Conservation (phyloP, 2,888 invertebrate genomes). For the Emmelina monodactyla region DNA sequence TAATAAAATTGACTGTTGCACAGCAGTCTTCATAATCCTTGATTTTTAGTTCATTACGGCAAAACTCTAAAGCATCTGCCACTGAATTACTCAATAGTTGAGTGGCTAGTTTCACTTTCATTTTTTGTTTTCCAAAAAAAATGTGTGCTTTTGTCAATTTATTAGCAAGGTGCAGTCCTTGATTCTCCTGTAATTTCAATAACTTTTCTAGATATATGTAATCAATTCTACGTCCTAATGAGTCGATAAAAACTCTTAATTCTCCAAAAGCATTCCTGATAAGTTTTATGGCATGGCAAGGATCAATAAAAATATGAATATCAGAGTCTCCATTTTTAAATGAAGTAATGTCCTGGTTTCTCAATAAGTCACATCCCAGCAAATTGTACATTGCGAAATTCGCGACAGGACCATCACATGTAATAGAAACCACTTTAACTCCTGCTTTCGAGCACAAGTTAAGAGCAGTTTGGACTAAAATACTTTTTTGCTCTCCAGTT, state of each 20-base stretch:
- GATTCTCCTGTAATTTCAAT: conserved; percentile 7
- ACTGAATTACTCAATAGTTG: conserved; percentile 13
- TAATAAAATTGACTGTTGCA: conserved; percentile 14
- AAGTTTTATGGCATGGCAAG: conserved; percentile 14
- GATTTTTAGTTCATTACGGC: conserved; percentile 5
- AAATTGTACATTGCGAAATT: conserved; percentile 11
- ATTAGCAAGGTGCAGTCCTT: conserved; percentile 8
- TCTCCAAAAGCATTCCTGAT: conserved; percentile 14
- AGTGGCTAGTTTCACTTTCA: conserved; percentile 11
- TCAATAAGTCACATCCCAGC: conserved; percentile 2
- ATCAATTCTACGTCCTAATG: conserved; percentile 7
- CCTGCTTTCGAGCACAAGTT: conserved; percentile 5
- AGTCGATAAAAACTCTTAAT: conserved; percentile 8
- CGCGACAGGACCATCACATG: conserved; percentile 8
- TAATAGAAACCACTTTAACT: conserved; percentile 7
- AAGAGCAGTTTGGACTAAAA: conserved; percentile 5
- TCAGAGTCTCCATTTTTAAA: conserved; percentile 2
- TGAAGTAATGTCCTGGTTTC: not conserved
- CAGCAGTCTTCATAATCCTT: conserved; percentile 10
- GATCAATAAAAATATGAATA: conserved; percentile 10
- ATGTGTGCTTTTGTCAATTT: conserved; percentile 8
- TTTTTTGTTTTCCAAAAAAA: conserved; percentile 12
- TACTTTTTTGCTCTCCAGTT: conserved; percentile 8
- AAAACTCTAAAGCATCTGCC: conserved; percentile 10
- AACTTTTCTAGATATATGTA: conserved; percentile 11